A percentile compares a stretch with the other conserved stretches of the same genome.
phyloP scores from a whole-genome alignment of 92 coral and sea anemone species.

The Epizoanthus illoricatus region DNA sequence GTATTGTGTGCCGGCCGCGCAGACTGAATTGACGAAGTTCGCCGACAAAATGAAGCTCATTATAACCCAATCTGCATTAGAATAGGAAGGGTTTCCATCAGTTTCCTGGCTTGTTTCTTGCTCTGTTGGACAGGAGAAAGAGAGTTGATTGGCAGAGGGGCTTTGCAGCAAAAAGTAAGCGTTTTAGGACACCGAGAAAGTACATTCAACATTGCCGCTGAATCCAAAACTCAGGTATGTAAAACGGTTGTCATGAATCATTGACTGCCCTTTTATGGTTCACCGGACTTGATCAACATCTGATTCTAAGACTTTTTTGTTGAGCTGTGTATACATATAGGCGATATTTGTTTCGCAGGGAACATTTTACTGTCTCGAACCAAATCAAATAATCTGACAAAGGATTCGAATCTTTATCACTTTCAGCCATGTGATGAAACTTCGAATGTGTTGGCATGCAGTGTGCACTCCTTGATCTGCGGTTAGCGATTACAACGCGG shows the following conservation, averaged over 20 bases:
- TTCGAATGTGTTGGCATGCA: constrained; percentile 13
- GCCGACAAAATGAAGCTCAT: not conserved
- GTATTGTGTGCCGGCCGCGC: constrained; percentile 11
- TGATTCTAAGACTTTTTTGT: constrained; percentile 6
- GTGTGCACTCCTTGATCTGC: not conserved
- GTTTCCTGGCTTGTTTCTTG: constrained; percentile 24
- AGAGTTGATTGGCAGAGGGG: not conserved
- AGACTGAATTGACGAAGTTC: not conserved
- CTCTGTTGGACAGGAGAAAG: not conserved
- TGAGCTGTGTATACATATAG: constrained; percentile 2
- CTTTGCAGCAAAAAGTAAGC: not conserved
- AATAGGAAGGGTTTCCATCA: constrained; percentile 24
- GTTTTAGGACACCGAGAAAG: not conserved
- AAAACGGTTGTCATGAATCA: not conserved
- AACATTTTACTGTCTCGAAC: not conserved
- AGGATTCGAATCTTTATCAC: not conserved
- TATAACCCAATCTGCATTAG: constrained; percentile 16
- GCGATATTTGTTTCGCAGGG: not conserved
- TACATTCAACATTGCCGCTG: not conserved
- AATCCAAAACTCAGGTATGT: not conserved
- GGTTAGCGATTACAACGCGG: constrained; percentile 23
- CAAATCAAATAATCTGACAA: not conserved
- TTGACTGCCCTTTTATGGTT: constrained; percentile 4
- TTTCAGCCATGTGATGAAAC: constrained; percentile 18
- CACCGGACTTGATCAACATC: constrained; percentile 26